Evolutionary conservation across 2,797 vertebrate genomes (phyloP).

Genomic region (Myoxocephalus aenaeus): DNA sequence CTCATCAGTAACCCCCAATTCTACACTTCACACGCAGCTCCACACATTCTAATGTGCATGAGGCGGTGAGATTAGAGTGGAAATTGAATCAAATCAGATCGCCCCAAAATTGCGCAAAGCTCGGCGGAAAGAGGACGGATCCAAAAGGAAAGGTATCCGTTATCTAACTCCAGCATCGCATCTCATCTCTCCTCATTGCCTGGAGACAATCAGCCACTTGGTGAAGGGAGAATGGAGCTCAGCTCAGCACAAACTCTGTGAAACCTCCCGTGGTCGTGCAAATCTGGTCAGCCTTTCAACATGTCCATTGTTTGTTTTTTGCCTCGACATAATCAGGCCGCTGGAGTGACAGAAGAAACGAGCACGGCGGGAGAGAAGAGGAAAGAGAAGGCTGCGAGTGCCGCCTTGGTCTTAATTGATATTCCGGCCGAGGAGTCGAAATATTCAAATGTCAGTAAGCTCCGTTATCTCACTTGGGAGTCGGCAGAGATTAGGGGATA

Average conservation of each 20-base stretch:
- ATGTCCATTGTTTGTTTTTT: background rate
- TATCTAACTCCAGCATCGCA: constrained; percentile 38
- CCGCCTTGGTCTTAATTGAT: constrained; percentile 64
- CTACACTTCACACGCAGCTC: constrained; percentile 42
- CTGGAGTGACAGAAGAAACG: constrained; percentile 33
- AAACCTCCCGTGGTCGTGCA: constrained; percentile 17
- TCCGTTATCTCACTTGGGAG: constrained; percentile 70
- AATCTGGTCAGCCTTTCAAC: constrained; percentile 2
- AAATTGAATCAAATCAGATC: constrained; percentile 66
- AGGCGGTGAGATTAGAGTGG: constrained; percentile 52
- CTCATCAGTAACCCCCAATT: constrained; percentile 49
- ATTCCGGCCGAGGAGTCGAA: constrained; percentile 65
- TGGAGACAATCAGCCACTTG: constrained; percentile 26
- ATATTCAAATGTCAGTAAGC: constrained; percentile 74
- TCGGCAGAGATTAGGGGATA: constrained; percentile 71
- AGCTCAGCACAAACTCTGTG: constrained; percentile 11
- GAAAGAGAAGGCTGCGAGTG: constrained; percentile 18
- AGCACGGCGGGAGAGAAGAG: constrained; percentile 31
- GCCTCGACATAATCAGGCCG: constrained; percentile 10
- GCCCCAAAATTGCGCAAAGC: constrained; percentile 45
- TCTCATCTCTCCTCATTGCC: constrained; percentile 39
- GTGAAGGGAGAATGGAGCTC: background rate
- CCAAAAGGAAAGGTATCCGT: constrained; percentile 44
- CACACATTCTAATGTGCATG: constrained; percentile 35
- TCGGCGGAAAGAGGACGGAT: constrained; percentile 26